Percentiles rank a stretch among this genome's conserved stretches.
Conservation (phyloP, 2,113 vertebrate genomes). For the Catharus minimus region DNA sequence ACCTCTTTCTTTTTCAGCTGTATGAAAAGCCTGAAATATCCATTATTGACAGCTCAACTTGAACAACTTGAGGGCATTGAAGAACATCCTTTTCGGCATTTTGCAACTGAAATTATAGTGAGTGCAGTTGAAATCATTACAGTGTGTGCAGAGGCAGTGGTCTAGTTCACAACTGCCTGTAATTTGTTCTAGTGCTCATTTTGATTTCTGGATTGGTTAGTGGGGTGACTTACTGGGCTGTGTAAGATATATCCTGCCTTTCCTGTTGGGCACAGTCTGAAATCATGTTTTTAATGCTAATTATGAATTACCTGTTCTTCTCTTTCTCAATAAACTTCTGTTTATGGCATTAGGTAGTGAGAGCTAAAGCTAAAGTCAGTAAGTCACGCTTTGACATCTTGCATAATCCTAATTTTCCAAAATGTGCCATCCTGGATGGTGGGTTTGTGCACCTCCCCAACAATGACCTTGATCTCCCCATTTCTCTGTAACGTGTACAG, state of each 20-base stretch:
- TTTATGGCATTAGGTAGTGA: neutral
- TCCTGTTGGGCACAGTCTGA: neutral
- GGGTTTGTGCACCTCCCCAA: neutral
- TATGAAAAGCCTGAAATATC: conserved; percentile 87
- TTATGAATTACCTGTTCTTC: neutral
- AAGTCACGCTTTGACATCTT: neutral
- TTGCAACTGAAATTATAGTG: conserved; percentile 89
- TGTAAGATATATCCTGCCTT: neutral
- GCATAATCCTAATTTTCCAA: neutral
- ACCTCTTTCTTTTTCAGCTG: conserved; percentile 78
- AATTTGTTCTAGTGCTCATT: neutral
- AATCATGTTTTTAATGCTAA: neutral
- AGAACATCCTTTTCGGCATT: conserved; percentile 78
- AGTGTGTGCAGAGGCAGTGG: neutral
- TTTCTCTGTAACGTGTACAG: neutral
- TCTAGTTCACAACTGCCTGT: neutral
- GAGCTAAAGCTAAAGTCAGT: neutral
- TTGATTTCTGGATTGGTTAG: neutral
- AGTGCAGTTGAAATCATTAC: conserved; percentile 4
- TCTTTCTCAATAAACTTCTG: neutral
- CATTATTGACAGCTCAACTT: conserved; percentile 85
- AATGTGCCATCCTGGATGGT: neutral
- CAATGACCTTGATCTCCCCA: neutral
- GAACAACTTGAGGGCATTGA: conserved; percentile 77
- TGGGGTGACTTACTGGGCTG: neutral